Conservation (phyloP, 2,113 vertebrate genomes). For the Sylvietta virens region DNA sequence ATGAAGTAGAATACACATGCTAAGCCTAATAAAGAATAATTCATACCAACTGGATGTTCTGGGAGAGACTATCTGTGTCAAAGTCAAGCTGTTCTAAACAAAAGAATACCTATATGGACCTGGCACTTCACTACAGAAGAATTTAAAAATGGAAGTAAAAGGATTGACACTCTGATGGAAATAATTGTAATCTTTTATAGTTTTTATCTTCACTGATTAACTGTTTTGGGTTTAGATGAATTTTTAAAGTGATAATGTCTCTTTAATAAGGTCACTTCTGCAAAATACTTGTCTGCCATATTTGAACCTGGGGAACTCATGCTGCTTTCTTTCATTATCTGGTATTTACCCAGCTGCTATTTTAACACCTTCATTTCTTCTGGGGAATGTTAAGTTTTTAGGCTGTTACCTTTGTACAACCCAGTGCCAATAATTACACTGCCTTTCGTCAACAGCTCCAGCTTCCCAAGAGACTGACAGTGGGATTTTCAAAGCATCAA, state of each 20-base stretch:
- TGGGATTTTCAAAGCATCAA: background rate
- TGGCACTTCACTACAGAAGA: background rate
- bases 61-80: background rate
- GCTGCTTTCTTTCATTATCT: conserved; percentile 9
- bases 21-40: background rate
- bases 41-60: background rate
- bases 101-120: background rate
- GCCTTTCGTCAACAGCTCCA: background rate
- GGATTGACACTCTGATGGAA: background rate
- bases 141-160: background rate
- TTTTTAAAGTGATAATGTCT: background rate
- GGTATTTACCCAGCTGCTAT: conserved; percentile 9
- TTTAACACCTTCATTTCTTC: conserved; percentile 40
- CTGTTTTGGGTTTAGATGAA: background rate
- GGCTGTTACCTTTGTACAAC: background rate
- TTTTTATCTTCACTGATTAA: background rate
- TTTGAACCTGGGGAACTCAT: background rate
- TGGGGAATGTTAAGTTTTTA: conserved; percentile 14
- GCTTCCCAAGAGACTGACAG: background rate
- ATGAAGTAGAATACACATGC: background rate
- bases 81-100: background rate
- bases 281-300: background rate
- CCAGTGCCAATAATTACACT: background rate
- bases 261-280: background rate
- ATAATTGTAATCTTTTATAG: background rate